These are phyloP conservation scores for Muscicapa adusta DNA, from an alignment of 2,113 vertebrate species.

Conservation along the genomic window DNA sequence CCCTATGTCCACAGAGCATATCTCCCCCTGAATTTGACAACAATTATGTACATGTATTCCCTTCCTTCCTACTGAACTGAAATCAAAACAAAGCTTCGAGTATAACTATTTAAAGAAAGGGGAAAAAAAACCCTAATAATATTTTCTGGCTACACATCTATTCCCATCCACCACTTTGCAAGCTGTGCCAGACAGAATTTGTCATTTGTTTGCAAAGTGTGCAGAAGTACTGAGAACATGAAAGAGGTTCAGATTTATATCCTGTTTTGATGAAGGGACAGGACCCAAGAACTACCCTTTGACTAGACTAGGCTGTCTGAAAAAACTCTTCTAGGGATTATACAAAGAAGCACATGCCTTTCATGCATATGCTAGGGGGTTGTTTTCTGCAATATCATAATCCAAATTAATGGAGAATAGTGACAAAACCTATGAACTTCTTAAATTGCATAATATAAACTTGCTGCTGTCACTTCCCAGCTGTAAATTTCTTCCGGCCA, in stretches of 20 bases:
- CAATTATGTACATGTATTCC: not conserved
- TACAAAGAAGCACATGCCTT: not conserved
- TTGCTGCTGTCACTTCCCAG: not conserved
- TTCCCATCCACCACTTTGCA: not conserved
- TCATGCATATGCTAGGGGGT: not conserved
- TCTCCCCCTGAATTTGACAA: fast-evolving
- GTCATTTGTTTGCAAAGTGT: not conserved
- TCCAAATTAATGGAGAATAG: not conserved
- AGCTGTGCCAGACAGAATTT: not conserved
- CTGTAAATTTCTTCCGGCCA: not conserved
- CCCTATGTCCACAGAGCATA: fast-evolving
- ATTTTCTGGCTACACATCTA: not conserved
- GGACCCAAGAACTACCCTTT: not conserved
- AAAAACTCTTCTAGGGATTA: not conserved
- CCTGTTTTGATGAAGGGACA: not conserved
- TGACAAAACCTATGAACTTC: constrained; percentile 5
- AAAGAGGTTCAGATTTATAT: not conserved
- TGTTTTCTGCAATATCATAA: not conserved
- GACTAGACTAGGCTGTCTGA: not conserved
- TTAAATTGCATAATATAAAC: not conserved
- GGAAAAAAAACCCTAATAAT: fast-evolving
- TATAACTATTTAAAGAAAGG: not conserved
- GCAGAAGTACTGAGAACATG: not conserved
- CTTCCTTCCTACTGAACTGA: not conserved
- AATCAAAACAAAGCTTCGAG: not conserved